Base-by-base conservation (phyloP, 2,888 invertebrate genomes). In the Chirona hameri region DNA sequence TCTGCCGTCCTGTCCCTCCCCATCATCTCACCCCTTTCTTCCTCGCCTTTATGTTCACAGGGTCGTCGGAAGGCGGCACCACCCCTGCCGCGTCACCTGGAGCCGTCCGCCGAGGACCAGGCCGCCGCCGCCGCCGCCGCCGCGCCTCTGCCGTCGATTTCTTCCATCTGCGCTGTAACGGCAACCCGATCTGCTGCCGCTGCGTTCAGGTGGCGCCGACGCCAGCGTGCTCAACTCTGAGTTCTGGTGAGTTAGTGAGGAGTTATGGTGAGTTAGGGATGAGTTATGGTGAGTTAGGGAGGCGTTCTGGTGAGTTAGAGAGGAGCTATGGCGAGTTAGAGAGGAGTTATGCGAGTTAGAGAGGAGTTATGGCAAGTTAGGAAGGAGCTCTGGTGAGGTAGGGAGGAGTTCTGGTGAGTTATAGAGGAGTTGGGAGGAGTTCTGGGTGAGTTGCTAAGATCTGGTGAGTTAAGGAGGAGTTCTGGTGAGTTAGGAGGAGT, bases 161-260 rank as follows among this genome's bases (percentile, higher is more conserved):
- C 88, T 99, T 94, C 89, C 98, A 99, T 88, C 90, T 99, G 85
- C 91, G 99, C 84, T 96, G 98, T 83, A 99, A 99, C 89, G 98
- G 98, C 1, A 97, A 97, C 81, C 93, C 96, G 48, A 90, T 99
- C 83, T 97, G 97, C 88, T 97, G 97, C 0, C 91, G 98, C 83
- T 92, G 97, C 80, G 93, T 98, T 84, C 97, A 98, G 89, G 93
- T 98, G 81, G 92, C 92, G 86, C 93, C 0, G 96, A 96, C 89
- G 94, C 97, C 15, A 87, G 92, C 39, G 90, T 92, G 85, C 91
- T 99, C 46, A 98, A 98, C 90, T 98, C 60, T 55, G 15, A n/a
- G 79, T 79, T 27, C 21, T 69, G 15, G 29, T 18, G 48, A 21
- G 27, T 81, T 31, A 57, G 12, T 21, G 52, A 39, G 29, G 60